Conservation (phyloP, 2,888 invertebrate species). For the Drosophila quinaria region DNA sequence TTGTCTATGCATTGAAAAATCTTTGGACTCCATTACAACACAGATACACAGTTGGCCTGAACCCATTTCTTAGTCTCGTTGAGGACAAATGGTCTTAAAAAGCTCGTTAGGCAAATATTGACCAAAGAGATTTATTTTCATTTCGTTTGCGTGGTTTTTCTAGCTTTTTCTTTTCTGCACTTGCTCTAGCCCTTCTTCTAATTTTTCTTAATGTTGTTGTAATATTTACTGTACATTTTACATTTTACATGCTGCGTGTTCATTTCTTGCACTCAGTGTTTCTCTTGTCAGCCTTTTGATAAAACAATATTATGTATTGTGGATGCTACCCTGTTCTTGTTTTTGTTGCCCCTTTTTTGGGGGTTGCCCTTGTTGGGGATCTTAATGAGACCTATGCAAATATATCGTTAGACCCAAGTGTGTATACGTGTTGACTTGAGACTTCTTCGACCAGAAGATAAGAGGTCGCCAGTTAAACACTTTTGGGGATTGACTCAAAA, state of each 20-base stretch:
- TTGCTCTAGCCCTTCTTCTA: slow-evolving; percentile 11
- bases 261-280: slow-evolving; percentile 62
- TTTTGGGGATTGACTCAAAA: slow-evolving; percentile 37
- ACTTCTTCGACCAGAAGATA: slow-evolving; percentile 55
- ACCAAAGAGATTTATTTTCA: slow-evolving; percentile 65
- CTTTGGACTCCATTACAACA: slow-evolving; percentile 25
- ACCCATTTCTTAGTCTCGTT: slow-evolving; percentile 21
- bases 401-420: slow-evolving; percentile 76
- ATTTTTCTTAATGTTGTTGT: slow-evolving; percentile 33
- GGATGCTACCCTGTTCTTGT: slow-evolving; percentile 3
- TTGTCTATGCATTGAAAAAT: slow-evolving; percentile 32
- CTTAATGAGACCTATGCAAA: slow-evolving; percentile 80
- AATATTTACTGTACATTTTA: slow-evolving; percentile 72
- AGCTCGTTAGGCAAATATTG: slow-evolving; percentile 71
- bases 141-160: slow-evolving; percentile 52
- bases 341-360: slow-evolving; percentile 24
- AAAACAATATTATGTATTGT: slow-evolving; percentile 6
- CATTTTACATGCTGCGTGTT: slow-evolving; percentile 68
- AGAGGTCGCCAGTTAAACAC: slow-evolving; percentile 41
- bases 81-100: slow-evolving; percentile 39
- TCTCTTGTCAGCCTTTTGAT: slow-evolving; percentile 13
- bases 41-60: slow-evolving; percentile 17
- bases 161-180: slow-evolving; percentile 7
- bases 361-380: slow-evolving; percentile 51
- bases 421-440: slow-evolving; percentile 67